phyloP scores from a whole-genome alignment of 30 jellyfish, hydroid and myxozoan genomes.

The Hydractinia symbiolongicarpus region DNA sequence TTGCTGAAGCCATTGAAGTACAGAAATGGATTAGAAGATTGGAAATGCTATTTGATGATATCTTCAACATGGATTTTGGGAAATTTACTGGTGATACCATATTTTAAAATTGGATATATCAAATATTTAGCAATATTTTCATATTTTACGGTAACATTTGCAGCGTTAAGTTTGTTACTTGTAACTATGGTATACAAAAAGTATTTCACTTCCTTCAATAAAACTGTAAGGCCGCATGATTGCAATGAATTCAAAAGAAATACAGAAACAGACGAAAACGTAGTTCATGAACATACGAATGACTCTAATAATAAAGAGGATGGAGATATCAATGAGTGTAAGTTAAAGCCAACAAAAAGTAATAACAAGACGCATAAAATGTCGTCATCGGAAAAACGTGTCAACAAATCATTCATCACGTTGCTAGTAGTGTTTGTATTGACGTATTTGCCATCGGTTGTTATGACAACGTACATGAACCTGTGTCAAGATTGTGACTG shows the following conservation, averaged over 20 bases:
- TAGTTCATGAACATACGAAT: background rate
- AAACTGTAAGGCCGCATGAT: background rate
- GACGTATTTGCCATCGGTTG: constrained; percentile 31
- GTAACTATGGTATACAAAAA: constrained; percentile 1
- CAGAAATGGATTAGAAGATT: constrained; percentile 5
- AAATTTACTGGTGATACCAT: constrained; percentile 2
- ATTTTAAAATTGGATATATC: constrained; percentile 21
- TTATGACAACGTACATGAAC: constrained; percentile 38
- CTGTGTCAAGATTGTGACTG: constrained; percentile 33
- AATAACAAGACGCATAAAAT: background rate
- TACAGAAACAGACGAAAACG: background rate
- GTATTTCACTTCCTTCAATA: background rate
- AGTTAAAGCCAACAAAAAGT: background rate
- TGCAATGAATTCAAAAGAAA: too few species aligned
- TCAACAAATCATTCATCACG: constrained; percentile 18
- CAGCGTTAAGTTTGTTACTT: background rate
- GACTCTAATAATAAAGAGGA: background rate
- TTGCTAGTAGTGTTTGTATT: constrained; percentile 26
- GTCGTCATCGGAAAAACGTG: background rate
- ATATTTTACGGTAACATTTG: constrained; percentile 23
- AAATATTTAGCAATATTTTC: constrained; percentile 35
- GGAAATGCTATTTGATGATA: constrained; percentile 9
- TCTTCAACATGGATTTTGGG: constrained; percentile 32
- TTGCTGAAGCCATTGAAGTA: constrained; percentile 16
- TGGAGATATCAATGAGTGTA: background rate